Evolutionary conservation across 1,140 invertebrate species (phyloP).

Genomic region (Bombus waltoni): DNA sequence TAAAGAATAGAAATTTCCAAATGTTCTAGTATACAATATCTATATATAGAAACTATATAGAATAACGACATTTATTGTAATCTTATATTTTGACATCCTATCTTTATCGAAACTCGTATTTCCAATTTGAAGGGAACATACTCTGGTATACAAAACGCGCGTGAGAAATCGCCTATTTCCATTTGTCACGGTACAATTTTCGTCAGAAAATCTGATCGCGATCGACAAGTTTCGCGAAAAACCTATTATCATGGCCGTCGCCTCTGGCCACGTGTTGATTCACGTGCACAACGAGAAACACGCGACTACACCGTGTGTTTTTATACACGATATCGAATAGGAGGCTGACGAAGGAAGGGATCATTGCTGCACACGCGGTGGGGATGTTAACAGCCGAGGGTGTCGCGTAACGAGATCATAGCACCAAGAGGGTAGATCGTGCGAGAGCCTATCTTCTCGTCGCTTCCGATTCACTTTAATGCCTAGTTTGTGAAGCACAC

Average conservation of each 20-base stretch:
- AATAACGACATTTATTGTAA: no score
- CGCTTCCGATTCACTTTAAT: conserved; percentile 26
- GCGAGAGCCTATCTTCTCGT: conserved; percentile 53
- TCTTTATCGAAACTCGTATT: no score
- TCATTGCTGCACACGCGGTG: not conserved
- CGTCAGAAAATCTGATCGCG: not conserved
- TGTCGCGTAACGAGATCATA: conserved; percentile 66
- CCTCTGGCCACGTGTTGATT: conserved; percentile 72
- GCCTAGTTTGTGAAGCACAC: no score
- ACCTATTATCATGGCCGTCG: conserved; percentile 68
- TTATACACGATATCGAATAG: conserved; percentile 54
- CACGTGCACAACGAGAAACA: conserved; percentile 68
- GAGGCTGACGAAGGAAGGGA: conserved; percentile 47
- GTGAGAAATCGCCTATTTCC: not conserved
- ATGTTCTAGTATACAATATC: no score
- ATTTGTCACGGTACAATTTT: conserved; percentile 12
- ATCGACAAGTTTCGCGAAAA: conserved; percentile 54
- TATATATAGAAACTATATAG: no score
- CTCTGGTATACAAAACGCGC: not conserved
- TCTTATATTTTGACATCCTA: no score
- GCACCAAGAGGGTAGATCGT: conserved; percentile 47
- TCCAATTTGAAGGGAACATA: not conserved
- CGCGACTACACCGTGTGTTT: conserved; percentile 29
- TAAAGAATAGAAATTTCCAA: no score
- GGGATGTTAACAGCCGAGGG: conserved; percentile 54